phyloP scores from a whole-genome alignment of 1,140 invertebrate genomes.

The Penaeus japonicus region DNA sequence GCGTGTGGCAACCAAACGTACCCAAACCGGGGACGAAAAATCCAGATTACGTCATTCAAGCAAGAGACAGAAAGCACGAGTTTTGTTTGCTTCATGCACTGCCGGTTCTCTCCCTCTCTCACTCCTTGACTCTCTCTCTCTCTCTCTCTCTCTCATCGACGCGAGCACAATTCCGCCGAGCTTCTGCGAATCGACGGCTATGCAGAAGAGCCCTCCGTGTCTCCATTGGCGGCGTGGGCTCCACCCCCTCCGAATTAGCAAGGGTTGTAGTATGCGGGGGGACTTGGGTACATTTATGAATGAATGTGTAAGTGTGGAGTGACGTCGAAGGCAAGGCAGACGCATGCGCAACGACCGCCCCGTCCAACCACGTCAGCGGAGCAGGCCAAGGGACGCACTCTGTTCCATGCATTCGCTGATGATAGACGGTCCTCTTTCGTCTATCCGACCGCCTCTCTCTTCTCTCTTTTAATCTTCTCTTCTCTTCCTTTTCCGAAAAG shows the following conservation, averaged over 20 bases:
- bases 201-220: not conserved
- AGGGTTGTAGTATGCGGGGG: constrained; percentile 16
- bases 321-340: constrained; percentile 25
- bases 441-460: too few species aligned
- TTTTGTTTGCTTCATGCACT: constrained; percentile 16
- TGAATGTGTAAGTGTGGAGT: constrained; percentile 34
- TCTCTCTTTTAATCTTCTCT: too few species aligned
- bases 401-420: not conserved
- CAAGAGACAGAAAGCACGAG: constrained; percentile 35
- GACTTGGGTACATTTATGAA: constrained; percentile 50
- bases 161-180: too few species aligned
- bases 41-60: constrained; percentile 53
- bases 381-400: not conserved
- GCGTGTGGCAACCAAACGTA: constrained; percentile 46
- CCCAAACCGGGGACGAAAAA: constrained; percentile 50
- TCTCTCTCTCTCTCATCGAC: not conserved
- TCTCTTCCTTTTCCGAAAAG: too few species aligned
- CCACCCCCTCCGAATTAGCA: constrained; percentile 46
- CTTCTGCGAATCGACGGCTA: too few species aligned
- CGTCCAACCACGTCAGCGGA: not conserved
- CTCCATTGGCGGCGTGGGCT: constrained; percentile 24
- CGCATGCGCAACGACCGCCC: constrained; percentile 25
- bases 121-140: too few species aligned
- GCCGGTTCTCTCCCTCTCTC: too few species aligned
- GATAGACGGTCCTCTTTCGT: too few species aligned